Base-by-base conservation (phyloP, 2,113 vertebrate genomes). In the Coreoperca whiteheadi region DNA sequence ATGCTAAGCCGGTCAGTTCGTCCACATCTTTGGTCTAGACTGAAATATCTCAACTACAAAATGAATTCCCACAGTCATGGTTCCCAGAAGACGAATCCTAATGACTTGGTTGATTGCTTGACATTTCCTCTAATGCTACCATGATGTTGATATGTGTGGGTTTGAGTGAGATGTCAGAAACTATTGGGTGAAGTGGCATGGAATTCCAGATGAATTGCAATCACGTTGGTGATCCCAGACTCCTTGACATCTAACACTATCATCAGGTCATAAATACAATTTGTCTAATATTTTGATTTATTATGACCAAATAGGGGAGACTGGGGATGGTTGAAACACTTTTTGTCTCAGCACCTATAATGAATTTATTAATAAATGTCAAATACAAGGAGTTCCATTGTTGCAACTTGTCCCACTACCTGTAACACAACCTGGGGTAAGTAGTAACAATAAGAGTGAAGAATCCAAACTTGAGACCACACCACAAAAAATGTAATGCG, bases 41-140 rank as follows among this genome's bases (percentile, higher is more conserved):
- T 28, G 14, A 43, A 25, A 43, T 65, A 25, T 66, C 14, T 66
- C 41, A 66, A 66, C 23, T 46, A n/a, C 8, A 8, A 10, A 66
- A 28, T 28, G 23, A 23, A 43, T 16, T 25, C 18, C 28, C 23
- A 51, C 7, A 41, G 7, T 39, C 12, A 46, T 20, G 0, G 1
- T 32, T 80, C 41, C 68, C 73, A 69, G 21, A 72, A 54, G 74
- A 66, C 64, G 20, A 74, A 70, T 74, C 51, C 50, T 59, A 61
- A 79, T 67, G n/a, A 70, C 50, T 56, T 34, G 59, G 43, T n/a
- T 2, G 37, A 75, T 79, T 23, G 32, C 25, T 11, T 72, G 61
- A 63, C 54, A 57, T 74, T 61, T 60, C 7, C 15, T 46, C 34
- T 20, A 21, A 8, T 51, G 20, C 50, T 51, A 51, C 20, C 7